Evolutionary conservation across 1,140 invertebrate species (phyloP), one percentile per base, ranked within the genome.

Genomic region (Euglossa dilemma): DNA sequence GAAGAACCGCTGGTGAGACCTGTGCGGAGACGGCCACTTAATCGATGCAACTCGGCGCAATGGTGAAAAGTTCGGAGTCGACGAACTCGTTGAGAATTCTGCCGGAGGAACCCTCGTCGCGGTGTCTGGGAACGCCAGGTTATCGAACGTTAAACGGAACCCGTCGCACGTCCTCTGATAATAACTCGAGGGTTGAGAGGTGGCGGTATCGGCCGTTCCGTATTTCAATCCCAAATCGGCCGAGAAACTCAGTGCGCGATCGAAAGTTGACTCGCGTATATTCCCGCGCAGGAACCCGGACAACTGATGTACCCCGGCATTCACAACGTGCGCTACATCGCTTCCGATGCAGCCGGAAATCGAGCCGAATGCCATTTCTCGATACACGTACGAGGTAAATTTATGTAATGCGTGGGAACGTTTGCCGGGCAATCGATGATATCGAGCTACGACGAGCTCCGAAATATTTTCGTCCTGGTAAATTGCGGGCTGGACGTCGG

Each of bases 271-370:
- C 78, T 57, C 76, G 80, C 75, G 59, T 88, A 47, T 78, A 64
- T 88, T 61, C 67, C 63, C 74, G 25, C 66, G 63, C 78, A 96
- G 96, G 94, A 95, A 84, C 95, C 96, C 52, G 96, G 96, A 72
- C 94, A 95, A 77, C 85, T 94, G 74, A 95, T 97, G 88, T 93
- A 94, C 57, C 89, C 92, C 52, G 96, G 96, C 16, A 89, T 95
- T 79, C 96, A 97, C 91, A 94, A 95, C 71, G 94, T 97, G 36
- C 95, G 94, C 83, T 97, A 96, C 89, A 94, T 96, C 76, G 96
- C 95, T 57, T 95, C 95, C 80, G 96, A 96, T 87, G 94, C 94
- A 36, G 95, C 96, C 76, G 96, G 95, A 81, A 95, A 95, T 91
- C 94, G 94, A 89, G 95, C 95, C 52, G 94, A 94, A 81, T 97